These are phyloP conservation scores for Peribatodes rhomboidaria DNA, from an alignment of 2,888 invertebrate species.

Conservation along the genomic window DNA sequence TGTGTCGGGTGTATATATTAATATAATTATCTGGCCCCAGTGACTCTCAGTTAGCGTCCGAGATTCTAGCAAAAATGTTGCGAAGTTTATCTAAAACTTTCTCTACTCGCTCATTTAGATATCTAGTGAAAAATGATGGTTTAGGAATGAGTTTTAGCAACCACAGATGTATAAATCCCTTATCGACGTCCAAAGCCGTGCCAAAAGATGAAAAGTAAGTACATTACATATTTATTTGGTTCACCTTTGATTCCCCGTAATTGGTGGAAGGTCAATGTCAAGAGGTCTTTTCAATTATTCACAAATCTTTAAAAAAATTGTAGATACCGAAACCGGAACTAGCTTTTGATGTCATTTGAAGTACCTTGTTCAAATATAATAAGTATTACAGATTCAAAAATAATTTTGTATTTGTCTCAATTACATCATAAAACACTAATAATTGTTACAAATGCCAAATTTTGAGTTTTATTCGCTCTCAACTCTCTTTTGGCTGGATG, in stretches of 20 bases:
- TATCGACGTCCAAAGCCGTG: slow-evolving; percentile 72
- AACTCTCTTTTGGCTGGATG: too few species aligned
- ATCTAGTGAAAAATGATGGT: slow-evolving; percentile 63
- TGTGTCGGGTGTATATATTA: slow-evolving; percentile 25
- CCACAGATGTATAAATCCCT: slow-evolving; percentile 62
- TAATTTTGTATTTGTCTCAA: too few species aligned
- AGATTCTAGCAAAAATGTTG: slow-evolving; percentile 59
- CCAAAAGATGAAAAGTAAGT: slow-evolving; percentile 79
- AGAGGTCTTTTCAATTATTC: too few species aligned
- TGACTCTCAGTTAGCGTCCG: neutral
- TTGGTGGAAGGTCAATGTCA: neutral
- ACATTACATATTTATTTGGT: neutral
- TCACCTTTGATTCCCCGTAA: neutral
- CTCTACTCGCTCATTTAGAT: slow-evolving; percentile 56
- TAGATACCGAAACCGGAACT: too few species aligned
- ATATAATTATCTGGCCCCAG: slow-evolving; percentile 3
- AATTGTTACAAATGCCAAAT: too few species aligned
- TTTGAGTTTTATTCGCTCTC: too few species aligned
- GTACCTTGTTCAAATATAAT: too few species aligned
- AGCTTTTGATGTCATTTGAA: too few species aligned
- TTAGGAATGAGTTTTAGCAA: slow-evolving; percentile 67
- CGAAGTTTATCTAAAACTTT: slow-evolving; percentile 71
- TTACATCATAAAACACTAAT: too few species aligned
- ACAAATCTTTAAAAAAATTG: too few species aligned
- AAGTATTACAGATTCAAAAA: too few species aligned